These are phyloP conservation scores for Lasioglossum albipes DNA, from an alignment of 1,140 invertebrate species.

Conservation along the genomic window DNA sequence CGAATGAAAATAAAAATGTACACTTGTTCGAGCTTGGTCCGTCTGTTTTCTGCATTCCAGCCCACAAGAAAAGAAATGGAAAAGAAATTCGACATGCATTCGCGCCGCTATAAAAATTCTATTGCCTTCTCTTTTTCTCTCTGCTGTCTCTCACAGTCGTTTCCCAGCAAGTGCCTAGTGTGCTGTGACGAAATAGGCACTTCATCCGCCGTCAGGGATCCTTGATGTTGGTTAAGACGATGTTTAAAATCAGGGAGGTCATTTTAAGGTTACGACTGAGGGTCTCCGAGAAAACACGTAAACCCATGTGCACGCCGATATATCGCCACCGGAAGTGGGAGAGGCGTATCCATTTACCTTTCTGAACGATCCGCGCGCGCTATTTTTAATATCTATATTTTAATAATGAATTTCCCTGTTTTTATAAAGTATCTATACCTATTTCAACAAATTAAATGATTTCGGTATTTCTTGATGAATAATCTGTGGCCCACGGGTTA, in stretches of 20 bases:
- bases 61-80: neutral
- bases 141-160: neutral
- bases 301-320: neutral
- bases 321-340: neutral
- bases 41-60: neutral
- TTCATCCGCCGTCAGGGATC: slow-evolving; percentile 12
- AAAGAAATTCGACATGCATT: neutral
- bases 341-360: neutral
- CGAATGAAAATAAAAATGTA: too few species aligned
- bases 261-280: slow-evolving; percentile 30
- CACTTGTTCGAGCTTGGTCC: neutral
- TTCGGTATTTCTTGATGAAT: too few species aligned
- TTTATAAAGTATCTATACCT: too few species aligned
- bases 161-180: neutral
- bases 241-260: slow-evolving; percentile 19
- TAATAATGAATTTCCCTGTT: too few species aligned
- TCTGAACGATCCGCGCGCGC: neutral
- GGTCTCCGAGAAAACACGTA: neutral
- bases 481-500: too few species aligned
- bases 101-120: neutral
- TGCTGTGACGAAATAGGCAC: slow-evolving; percentile 26
- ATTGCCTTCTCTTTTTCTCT: too few species aligned
- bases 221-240: slow-evolving; percentile 25
- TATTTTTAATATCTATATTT: too few species aligned
- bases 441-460: too few species aligned